Evolutionary conservation across 2,888 invertebrate species (phyloP).

Genomic region (Patella depressa): DNA sequence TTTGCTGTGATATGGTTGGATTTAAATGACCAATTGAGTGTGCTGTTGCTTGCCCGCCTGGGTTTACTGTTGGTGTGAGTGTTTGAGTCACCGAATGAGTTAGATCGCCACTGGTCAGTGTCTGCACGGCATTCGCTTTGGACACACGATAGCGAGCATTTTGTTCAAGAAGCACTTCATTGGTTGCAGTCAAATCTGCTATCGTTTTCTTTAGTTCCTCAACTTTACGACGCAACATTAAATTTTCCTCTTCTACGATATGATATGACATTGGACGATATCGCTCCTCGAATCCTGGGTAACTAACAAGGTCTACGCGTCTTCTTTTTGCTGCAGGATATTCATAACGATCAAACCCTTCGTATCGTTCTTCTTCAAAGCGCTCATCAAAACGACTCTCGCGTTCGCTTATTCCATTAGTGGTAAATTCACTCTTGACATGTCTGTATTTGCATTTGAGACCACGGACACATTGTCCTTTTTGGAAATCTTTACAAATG

Average conservation of each 20-base stretch:
- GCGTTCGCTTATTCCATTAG: conserved; percentile 14
- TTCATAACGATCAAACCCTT: conserved; percentile 48
- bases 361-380: conserved; percentile 42
- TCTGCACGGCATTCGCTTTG: conserved; percentile 56
- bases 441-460: conserved; percentile 74
- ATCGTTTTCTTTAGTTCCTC: conserved; percentile 81
- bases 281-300: conserved; percentile 43
- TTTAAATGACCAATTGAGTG: conserved; percentile 50
- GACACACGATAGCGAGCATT: conserved; percentile 79
- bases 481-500: conserved; percentile 77
- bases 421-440: conserved; percentile 30
- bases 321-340: conserved; percentile 52
- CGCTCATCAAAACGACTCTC: conserved; percentile 37
- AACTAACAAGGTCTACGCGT: conserved; percentile 45
- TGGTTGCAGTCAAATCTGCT: conserved; percentile 81
- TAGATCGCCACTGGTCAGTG: conserved; percentile 49
- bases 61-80: conserved; percentile 70
- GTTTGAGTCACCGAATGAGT: conserved; percentile 65
- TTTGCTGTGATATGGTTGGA: conserved; percentile 68
- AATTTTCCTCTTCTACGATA: conserved; percentile 78
- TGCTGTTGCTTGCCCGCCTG: conserved; percentile 49
- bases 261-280: conserved; percentile 58
- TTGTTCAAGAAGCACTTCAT: conserved; percentile 84
- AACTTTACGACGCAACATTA: conserved; percentile 78
- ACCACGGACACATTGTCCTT: conserved; percentile 76